Evolutionary conservation across 2,113 vertebrate species (phyloP).

Genomic region (Verasper variegatus): DNA sequence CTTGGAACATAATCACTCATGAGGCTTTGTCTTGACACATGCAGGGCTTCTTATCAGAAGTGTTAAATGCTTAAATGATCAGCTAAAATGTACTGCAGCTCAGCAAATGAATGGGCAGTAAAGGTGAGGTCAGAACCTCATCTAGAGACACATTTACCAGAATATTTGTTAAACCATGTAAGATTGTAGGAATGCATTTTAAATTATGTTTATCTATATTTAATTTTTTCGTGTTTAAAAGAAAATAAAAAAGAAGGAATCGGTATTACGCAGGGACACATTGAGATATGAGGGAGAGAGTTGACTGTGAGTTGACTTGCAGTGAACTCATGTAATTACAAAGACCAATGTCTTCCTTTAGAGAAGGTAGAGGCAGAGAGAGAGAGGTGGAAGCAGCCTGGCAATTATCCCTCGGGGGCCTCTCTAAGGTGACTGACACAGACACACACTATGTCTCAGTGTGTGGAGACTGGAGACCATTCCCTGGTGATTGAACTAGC

Average conservation of each 20-base stretch:
- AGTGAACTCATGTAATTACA: slow-evolving; percentile 47
- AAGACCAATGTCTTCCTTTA: slow-evolving; percentile 32
- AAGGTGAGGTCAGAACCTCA: slow-evolving; percentile 33
- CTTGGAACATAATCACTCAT: neutral
- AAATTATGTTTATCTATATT: neutral
- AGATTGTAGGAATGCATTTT: neutral
- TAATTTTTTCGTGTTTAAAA: neutral
- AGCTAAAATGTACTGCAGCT: slow-evolving; percentile 20
- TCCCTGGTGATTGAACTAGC: slow-evolving; percentile 46
- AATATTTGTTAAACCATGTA: neutral
- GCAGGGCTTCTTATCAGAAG: slow-evolving; percentile 8
- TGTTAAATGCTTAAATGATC: slow-evolving; percentile 16
- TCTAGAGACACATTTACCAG: slow-evolving; percentile 14
- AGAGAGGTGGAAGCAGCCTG: slow-evolving; percentile 26
- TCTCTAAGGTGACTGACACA: slow-evolving; percentile 42
- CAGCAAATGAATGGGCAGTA: slow-evolving; percentile 34
- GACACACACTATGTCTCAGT: slow-evolving; percentile 23
- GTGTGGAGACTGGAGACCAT: slow-evolving; percentile 7
- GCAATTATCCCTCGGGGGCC: slow-evolving; percentile 56
- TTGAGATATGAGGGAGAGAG: neutral
- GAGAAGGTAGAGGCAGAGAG: slow-evolving; percentile 17
- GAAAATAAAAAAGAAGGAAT: neutral
- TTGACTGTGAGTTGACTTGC: slow-evolving; percentile 23
- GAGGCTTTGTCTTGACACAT: slow-evolving; percentile 9
- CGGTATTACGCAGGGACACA: too few relatives aligned